phyloP scores from a whole-genome alignment of 2,888 invertebrate species.

The Polyommatus icarus region DNA sequence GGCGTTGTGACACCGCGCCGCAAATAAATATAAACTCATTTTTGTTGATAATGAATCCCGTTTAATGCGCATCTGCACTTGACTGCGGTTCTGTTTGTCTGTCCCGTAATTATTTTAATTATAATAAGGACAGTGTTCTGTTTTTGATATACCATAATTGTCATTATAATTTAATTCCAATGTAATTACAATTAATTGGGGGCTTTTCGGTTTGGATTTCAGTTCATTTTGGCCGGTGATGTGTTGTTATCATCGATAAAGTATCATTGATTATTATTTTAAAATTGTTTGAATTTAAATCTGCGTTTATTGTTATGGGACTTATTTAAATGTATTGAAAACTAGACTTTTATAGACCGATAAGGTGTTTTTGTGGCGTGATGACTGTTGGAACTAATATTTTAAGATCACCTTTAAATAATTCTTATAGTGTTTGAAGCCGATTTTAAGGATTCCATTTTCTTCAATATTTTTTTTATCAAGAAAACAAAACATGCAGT shows the following conservation, averaged over 20 bases:
- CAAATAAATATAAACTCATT: conserved; percentile 75
- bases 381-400: too few relatives aligned
- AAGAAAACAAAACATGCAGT: too few relatives aligned
- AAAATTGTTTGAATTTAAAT: background rate
- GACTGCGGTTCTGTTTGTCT: conserved; percentile 67
- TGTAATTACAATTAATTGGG: conserved; percentile 40
- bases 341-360: too few relatives aligned
- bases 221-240: conserved; percentile 30
- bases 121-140: conserved; percentile 47
- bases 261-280: conserved; percentile 22
- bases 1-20: conserved; percentile 65
- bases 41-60: conserved; percentile 77
- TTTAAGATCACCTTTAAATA: too few relatives aligned
- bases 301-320: background rate
- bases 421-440: too few relatives aligned
- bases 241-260: background rate
- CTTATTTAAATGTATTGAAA: background rate
- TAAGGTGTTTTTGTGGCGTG: too few relatives aligned
- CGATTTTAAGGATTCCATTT: too few relatives aligned
- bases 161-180: conserved; percentile 43
- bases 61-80: conserved; percentile 72
- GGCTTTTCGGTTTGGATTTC: conserved; percentile 37
- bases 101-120: conserved; percentile 51
- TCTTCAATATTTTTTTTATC: too few relatives aligned
- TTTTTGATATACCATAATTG: conserved; percentile 49